phyloP scores from a whole-genome alignment of 1,140 invertebrate species.

The Drosophila cardini region DNA sequence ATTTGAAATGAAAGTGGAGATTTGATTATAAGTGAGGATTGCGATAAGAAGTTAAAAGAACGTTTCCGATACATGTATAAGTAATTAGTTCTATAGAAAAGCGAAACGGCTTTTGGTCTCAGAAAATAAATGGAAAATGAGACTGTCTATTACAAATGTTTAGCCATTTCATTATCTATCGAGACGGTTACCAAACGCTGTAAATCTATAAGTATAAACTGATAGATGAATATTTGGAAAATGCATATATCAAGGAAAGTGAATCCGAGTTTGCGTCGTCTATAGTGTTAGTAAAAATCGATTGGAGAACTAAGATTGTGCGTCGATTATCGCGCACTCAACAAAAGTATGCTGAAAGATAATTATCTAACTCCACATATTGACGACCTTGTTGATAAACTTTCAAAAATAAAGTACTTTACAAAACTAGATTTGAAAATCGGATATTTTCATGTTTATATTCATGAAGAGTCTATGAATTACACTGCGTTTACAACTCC shows the following conservation, averaged over 20 bases:
- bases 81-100: no score
- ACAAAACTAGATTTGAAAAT: no score
- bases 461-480: no score
- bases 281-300: not conserved
- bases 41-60: no score
- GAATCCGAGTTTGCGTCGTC: not conserved
- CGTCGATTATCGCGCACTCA: not conserved
- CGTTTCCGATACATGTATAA: no score
- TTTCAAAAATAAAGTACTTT: not conserved
- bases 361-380: not conserved
- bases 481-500: no score
- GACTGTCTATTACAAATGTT: no score
- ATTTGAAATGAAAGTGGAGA: no score
- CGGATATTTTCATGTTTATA: no score
- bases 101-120: no score
- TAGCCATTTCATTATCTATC: not conserved
- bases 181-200: not conserved
- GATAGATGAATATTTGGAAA: slow-evolving; percentile 2
- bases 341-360: not conserved
- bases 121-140: no score
- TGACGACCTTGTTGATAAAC: slow-evolving; percentile 2
- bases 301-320: not conserved
- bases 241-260: not conserved
- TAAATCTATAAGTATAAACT: slow-evolving; percentile 42
- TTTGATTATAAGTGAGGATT: no score